Evolutionary conservation across 2,888 invertebrate species (phyloP).

Genomic region (Globia sparganii): DNA sequence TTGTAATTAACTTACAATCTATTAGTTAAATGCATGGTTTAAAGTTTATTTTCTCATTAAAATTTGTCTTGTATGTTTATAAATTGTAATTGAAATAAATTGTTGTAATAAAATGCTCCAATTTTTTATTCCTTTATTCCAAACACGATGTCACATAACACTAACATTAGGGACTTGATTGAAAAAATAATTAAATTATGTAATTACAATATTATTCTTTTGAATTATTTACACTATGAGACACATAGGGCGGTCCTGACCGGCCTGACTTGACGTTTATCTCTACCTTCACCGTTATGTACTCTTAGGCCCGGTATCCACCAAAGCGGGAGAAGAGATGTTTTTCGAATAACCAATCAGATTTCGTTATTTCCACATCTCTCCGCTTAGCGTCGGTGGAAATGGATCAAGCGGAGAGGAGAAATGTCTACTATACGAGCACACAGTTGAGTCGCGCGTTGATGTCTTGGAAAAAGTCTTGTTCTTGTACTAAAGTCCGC

Average conservation of each 20-base stretch:
- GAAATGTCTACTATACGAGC: too few species aligned
- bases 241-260: neutral
- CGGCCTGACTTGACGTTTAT: neutral
- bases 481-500: too few species aligned
- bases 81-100: slow-evolving; percentile 66
- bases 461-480: too few species aligned
- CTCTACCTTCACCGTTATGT: neutral
- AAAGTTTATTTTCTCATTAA: slow-evolving; percentile 58
- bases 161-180: neutral
- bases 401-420: too few species aligned
- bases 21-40: slow-evolving; percentile 65
- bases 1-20: slow-evolving; percentile 54
- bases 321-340: too few species aligned
- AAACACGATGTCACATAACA: neutral
- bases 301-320: too few species aligned
- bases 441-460: too few species aligned
- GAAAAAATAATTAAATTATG: neutral
- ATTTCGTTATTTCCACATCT: too few species aligned
- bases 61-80: slow-evolving; percentile 63
- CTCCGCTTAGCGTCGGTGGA: too few species aligned
- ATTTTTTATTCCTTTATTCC: slow-evolving; percentile 6
- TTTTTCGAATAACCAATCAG: too few species aligned
- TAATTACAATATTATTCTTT: neutral
- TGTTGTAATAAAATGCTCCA: slow-evolving; percentile 45
- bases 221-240: neutral